phyloP scores from a whole-genome alignment of 2,113 vertebrate species.

The Pedionomus torquatus region DNA sequence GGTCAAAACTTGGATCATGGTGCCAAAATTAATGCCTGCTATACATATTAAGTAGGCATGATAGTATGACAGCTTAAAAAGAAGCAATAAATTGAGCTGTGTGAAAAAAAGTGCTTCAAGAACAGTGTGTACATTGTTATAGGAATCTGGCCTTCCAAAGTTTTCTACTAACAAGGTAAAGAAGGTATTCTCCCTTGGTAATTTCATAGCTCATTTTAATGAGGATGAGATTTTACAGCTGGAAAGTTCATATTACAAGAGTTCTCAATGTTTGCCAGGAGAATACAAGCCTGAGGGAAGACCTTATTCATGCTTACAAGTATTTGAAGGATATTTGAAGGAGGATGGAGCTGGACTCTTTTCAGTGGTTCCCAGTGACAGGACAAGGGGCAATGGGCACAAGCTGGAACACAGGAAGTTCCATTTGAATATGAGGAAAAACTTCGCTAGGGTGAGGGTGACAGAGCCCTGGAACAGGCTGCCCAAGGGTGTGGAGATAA shows the following conservation, averaged over 20 bases:
- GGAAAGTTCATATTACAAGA: not conserved
- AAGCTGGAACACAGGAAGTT: no score
- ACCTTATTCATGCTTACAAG: no score
- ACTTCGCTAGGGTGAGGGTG: no score
- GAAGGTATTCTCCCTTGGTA: not conserved
- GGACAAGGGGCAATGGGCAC: no score
- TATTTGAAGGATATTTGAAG: no score
- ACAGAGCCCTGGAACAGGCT: no score
- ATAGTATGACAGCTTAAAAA: not conserved
- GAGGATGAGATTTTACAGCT: not conserved
- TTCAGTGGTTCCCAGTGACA: no score
- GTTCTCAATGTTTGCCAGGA: not conserved
- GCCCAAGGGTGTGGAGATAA: not conserved
- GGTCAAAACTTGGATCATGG: not conserved
- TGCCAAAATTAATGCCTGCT: not conserved
- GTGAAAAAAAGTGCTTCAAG: not conserved
- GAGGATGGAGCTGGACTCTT: no score
- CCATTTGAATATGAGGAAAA: no score
- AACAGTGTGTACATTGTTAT: accelerated
- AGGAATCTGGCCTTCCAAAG: not conserved
- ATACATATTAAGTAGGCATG: not conserved
- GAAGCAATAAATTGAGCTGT: not conserved
- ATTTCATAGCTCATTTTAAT: not conserved
- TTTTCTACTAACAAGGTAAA: not conserved
- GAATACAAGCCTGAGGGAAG: no score